Evolutionary conservation across 2,113 vertebrate genomes (phyloP).

Genomic region (Castor canadensis): DNA sequence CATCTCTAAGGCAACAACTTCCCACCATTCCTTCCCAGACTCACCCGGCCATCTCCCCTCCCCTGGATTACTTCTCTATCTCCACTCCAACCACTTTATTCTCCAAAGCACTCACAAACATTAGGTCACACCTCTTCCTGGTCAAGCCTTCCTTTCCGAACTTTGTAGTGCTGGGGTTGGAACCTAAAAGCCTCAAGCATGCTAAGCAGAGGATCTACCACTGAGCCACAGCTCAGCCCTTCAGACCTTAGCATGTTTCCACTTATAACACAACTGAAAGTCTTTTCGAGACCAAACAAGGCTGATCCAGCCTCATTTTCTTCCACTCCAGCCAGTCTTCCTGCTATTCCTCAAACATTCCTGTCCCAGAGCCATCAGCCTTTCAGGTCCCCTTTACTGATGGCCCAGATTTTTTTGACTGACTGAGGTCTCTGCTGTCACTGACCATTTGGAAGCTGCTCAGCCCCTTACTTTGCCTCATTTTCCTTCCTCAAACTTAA

Average conservation of each 20-base stretch:
- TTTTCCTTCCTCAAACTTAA: not conserved
- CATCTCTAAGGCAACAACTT: too few relatives aligned
- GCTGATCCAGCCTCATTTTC: not conserved
- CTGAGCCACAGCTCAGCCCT: too few relatives aligned
- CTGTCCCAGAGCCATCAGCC: too few relatives aligned
- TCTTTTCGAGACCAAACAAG: not conserved
- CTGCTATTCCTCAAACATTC: not conserved
- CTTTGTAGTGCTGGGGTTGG: not conserved
- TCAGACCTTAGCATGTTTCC: not conserved
- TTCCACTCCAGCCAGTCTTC: not conserved
- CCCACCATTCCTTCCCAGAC: not conserved
- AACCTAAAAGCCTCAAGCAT: not conserved
- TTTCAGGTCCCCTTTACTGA: too few relatives aligned
- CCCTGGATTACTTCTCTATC: too few relatives aligned
- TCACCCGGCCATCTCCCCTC: too few relatives aligned
- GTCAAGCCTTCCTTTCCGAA: not conserved
- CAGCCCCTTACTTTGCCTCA: not conserved
- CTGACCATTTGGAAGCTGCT: not conserved
- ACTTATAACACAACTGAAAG: not conserved
- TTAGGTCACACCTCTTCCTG: fast-evolving
- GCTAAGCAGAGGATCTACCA: not conserved
- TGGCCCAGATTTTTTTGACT: not conserved
- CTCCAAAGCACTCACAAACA: not conserved
- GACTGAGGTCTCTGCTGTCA: not conserved
- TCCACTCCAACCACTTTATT: not conserved